phyloP scores from a whole-genome alignment of 1,140 invertebrate species.

The Telenomus remus region DNA sequence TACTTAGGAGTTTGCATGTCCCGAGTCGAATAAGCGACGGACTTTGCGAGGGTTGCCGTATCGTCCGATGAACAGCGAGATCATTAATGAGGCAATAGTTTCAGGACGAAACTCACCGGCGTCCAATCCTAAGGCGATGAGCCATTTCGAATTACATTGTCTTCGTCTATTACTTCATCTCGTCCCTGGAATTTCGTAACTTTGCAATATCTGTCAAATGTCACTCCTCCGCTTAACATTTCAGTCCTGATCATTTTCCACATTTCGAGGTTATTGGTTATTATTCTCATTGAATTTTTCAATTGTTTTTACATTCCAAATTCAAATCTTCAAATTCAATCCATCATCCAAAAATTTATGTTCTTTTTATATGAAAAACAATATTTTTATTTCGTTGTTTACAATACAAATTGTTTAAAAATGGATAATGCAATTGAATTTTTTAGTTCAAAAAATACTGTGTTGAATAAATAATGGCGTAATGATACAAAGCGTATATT shows the following conservation, averaged over 20 bases:
- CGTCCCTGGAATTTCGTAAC: slow-evolving; percentile 25
- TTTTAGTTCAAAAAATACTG: too few species aligned
- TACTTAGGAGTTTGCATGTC: slow-evolving; percentile 69
- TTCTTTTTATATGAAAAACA: too few species aligned
- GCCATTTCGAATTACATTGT: slow-evolving; percentile 70
- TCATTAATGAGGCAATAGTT: slow-evolving; percentile 73
- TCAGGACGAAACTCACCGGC: slow-evolving; percentile 56
- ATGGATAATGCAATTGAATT: too few species aligned
- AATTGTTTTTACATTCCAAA: too few species aligned
- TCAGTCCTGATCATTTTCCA: not conserved
- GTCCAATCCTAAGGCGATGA: slow-evolving; percentile 70
- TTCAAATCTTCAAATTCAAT: too few species aligned
- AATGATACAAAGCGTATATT: too few species aligned
- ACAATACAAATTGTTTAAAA: too few species aligned
- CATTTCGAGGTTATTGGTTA: too few species aligned
- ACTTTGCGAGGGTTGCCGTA: slow-evolving; percentile 66
- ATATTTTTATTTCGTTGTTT: too few species aligned
- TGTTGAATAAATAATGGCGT: too few species aligned
- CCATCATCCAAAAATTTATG: too few species aligned
- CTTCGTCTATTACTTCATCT: slow-evolving; percentile 55
- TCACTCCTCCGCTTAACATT: slow-evolving; percentile 16
- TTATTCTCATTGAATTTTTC: too few species aligned
- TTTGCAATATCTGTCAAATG: slow-evolving; percentile 17
- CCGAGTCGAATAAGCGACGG: slow-evolving; percentile 49
- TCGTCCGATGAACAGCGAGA: slow-evolving; percentile 58